phyloP scores from a whole-genome alignment of 2,888 invertebrate genomes.

The Scaptodrosophila latifasciaeformis region DNA sequence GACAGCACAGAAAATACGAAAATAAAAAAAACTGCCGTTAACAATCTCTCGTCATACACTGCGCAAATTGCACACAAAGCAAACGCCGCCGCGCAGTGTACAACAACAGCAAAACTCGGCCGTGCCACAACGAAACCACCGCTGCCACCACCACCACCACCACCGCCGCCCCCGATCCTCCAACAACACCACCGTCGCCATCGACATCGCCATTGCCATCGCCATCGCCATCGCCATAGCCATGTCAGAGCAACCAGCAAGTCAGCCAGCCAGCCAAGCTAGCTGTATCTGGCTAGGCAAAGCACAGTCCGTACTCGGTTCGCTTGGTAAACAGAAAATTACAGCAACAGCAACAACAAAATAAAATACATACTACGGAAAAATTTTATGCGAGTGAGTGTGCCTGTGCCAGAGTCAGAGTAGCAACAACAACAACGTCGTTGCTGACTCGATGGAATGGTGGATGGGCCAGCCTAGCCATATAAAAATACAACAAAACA shows the following conservation, averaged over 20 bases:
- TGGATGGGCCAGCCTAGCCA: constrained; percentile 60
- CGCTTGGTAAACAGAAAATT: constrained; percentile 47
- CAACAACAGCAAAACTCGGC: constrained; percentile 50
- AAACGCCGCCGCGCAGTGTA: constrained; percentile 34
- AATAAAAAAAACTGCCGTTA: constrained; percentile 54
- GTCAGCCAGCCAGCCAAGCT: constrained; percentile 19
- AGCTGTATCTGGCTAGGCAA: constrained; percentile 41
- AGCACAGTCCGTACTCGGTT: constrained; percentile 42
- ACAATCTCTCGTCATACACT: constrained; percentile 55
- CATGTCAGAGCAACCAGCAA: background rate
- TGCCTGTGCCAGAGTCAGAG: too few relatives aligned
- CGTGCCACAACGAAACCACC: constrained; percentile 42
- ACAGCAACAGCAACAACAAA: constrained; percentile 43
- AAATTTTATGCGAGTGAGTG: too few relatives aligned
- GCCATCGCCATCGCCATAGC: constrained; percentile 34
- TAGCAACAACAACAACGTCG: constrained; percentile 39
- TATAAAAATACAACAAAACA: constrained; percentile 57
- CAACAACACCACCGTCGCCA: too few relatives aligned
- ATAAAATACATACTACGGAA: constrained; percentile 33
- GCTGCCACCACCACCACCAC: constrained; percentile 2
- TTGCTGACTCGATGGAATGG: constrained; percentile 58
- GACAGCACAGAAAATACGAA: constrained; percentile 10
- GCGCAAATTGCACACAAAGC: constrained; percentile 53
- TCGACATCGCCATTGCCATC: constrained; percentile 8
- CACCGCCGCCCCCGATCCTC: too few relatives aligned